Base-by-base conservation (phyloP, 2,797 vertebrate genomes). In the Enteromius unitaeniatus region DNA sequence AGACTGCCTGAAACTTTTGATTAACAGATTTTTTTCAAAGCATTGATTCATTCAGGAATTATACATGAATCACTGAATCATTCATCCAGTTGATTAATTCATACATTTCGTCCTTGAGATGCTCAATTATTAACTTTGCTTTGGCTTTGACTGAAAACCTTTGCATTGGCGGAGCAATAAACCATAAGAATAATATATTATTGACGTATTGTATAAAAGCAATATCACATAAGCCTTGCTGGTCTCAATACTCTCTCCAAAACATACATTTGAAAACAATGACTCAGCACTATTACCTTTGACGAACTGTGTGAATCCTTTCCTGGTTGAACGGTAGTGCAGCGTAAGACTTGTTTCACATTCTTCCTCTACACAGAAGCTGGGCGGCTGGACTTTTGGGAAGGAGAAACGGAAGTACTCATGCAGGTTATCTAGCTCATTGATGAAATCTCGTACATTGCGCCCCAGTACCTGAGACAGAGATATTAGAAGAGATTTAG, bases 321-420 rank as follows among this genome's bases (percentile, higher is more conserved):
- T 95, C 87, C 92, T 90, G 40, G 94, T 95, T 92, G 93, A 95
- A 70, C 93, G 92, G 84, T 95, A 93, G 87, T 94, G 93, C 69
- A 95, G 90, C 5, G 92, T 94, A 60, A 94, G 91, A 85, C 94
- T 95, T 0, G 92, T 94, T 82, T 95, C 94, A 1, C 94, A 95
- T 82, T 95, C 94, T 72, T 95, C 93, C 89, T 95, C 94, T 88
- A 95, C 94, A n/a, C 94, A 94, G 90, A 94, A 95, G 84, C 94
- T 94, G 3, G 94, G 94, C 0, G 93, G 94, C 91, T 95, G 94
- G 37, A 95, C 93, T 79, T 95, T 95, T 64, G 94, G 94, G 90
- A 95, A 95, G 70, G 94, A 95, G 90, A 95, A 95, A 83, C 91
- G 94, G 53, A 95, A 95, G 69, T 95, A 95, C 89, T 95, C 93